Percentiles rank a stretch among this genome's conserved stretches.
phyloP scores from a whole-genome alignment of 2,113 vertebrate species.

The Gorilla gorilla region DNA sequence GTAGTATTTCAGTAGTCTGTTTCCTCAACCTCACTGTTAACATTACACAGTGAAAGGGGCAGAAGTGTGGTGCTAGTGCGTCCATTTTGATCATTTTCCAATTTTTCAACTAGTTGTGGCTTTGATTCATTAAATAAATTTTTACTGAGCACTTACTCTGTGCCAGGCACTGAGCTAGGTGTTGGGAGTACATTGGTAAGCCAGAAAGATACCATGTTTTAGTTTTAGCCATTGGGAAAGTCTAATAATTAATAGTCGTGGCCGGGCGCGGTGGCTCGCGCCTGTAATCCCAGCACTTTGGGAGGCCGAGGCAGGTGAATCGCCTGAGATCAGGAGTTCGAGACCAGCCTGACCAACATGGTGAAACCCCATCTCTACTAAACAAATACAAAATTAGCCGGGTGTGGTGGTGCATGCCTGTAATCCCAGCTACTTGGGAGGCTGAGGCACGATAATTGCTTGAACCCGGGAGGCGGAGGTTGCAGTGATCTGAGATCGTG shows the following conservation, averaged over 20 bases:
- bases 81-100: neutral
- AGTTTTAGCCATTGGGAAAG: neutral
- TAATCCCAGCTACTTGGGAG: too few relatives aligned
- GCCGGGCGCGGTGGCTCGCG: too few relatives aligned
- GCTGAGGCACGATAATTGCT: too few relatives aligned
- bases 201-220: neutral
- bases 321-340: too few relatives aligned
- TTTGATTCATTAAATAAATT: neutral
- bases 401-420: too few relatives aligned
- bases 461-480: too few relatives aligned
- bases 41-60: neutral
- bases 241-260: neutral
- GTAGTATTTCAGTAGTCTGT: neutral
- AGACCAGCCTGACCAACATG: too few relatives aligned
- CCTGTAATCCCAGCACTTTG: too few relatives aligned
- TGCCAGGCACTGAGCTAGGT: neutral
- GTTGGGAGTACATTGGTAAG: neutral
- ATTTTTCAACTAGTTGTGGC: neutral
- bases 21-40: neutral
- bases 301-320: too few relatives aligned
- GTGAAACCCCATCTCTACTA: too few relatives aligned
- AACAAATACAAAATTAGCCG: too few relatives aligned
- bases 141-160: conserved; percentile 47
- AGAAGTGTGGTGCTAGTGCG: neutral
- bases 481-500: too few relatives aligned